Evolutionary conservation across 1,140 invertebrate species (phyloP).

Genomic region (Physella acuta): DNA sequence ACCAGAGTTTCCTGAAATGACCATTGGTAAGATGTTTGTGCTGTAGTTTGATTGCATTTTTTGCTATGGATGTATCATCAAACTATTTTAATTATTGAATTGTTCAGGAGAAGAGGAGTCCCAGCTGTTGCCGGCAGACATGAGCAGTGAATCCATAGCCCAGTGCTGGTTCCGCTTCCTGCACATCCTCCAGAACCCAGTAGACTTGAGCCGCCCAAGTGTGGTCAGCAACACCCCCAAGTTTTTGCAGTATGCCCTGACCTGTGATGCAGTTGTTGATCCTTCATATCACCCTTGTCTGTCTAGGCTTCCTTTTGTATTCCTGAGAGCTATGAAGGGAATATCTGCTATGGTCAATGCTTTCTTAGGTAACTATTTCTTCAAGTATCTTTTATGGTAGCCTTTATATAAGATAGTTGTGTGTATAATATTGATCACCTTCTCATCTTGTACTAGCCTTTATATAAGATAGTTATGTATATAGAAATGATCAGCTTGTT

Average conservation of each 20-base stretch:
- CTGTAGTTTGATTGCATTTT: too few relatives aligned
- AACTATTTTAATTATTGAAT: neutral
- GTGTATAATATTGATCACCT: too few relatives aligned
- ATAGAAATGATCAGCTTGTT: too few relatives aligned
- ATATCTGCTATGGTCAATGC: constrained; percentile 91
- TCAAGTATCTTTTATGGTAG: too few relatives aligned
- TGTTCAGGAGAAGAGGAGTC: constrained; percentile 79
- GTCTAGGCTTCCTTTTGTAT: constrained; percentile 81
- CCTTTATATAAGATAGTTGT: too few relatives aligned
- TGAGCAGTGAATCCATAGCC: constrained; percentile 84
- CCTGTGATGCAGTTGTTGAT: constrained; percentile 66
- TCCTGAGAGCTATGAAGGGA: constrained; percentile 90
- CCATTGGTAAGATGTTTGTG: constrained; percentile 57
- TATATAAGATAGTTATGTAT: too few relatives aligned
- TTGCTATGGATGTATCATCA: too few relatives aligned
- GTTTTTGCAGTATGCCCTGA: constrained; percentile 68
- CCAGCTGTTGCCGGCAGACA: constrained; percentile 76
- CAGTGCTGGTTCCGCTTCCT: constrained; percentile 94
- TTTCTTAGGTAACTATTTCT: constrained; percentile 77
- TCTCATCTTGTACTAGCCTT: too few relatives aligned
- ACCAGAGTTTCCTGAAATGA: constrained; percentile 80
- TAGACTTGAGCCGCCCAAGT: constrained; percentile 84
- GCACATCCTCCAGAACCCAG: constrained; percentile 90
- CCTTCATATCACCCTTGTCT: constrained; percentile 90
- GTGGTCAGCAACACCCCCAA: constrained; percentile 83